Conservation (phyloP, 2,888 invertebrate species). For the Heliconius ismenius region DNA sequence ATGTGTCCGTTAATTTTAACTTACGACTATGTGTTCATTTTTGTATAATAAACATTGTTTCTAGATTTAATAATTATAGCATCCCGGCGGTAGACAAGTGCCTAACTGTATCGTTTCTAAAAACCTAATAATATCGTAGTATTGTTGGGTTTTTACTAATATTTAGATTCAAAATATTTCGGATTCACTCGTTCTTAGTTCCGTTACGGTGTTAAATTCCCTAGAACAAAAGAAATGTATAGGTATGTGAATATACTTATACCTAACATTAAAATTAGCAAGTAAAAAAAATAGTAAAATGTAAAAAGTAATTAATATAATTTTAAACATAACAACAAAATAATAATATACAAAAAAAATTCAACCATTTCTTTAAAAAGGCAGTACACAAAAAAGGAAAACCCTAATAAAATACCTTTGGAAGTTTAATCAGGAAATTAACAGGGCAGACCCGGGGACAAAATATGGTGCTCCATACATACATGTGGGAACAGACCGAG, state of each 20-base stretch:
- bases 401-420: conserved; percentile 62
- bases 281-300: background rate
- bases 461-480: conserved; percentile 62
- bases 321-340: background rate
- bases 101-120: no score
- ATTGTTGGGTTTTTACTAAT: no score
- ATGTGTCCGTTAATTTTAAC: background rate
- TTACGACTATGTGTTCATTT: no score
- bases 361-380: conserved; percentile 49
- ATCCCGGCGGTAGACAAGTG: no score
- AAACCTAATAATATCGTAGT: no score
- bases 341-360: background rate
- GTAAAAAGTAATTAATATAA: background rate
- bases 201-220: no score
- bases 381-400: conserved; percentile 66
- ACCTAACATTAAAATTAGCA: background rate
- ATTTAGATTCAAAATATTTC: no score
- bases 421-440: conserved; percentile 80
- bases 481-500: conserved; percentile 59
- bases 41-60: no score
- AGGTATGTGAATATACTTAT: no score
- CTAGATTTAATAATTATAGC: no score
- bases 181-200: no score
- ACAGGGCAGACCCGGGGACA: conserved; percentile 72
- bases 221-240: no score